A percentile compares a stretch with the other conserved stretches of the same genome.
Evolutionary conservation across 30 jellyfish, hydroid and myxozoan genomes (phyloP).

Genomic region (Aurelia aurita): DNA sequence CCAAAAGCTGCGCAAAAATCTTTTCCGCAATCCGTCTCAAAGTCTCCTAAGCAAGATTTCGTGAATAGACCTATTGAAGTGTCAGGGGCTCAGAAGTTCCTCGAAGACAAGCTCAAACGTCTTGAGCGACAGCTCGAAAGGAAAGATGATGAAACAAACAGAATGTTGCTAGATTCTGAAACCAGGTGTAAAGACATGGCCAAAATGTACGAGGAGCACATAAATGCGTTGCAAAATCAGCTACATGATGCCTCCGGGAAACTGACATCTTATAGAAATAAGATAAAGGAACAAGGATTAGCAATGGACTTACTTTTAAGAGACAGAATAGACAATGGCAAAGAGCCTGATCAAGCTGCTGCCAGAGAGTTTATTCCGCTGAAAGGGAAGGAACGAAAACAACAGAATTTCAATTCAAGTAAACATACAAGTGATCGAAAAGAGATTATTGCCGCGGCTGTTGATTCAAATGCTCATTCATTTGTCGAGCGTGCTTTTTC

Average conservation of each 20-base stretch:
- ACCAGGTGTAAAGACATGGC: constrained; percentile 65
- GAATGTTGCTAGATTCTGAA: constrained; percentile 59
- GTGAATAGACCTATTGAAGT: not conserved
- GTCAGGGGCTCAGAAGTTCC: constrained; percentile 23
- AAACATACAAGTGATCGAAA: not conserved
- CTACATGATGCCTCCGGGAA: not conserved
- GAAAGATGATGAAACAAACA: constrained; percentile 55
- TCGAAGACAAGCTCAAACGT: constrained; percentile 56
- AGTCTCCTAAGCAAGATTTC: not conserved
- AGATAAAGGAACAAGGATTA: not conserved
- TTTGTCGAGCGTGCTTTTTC: not conserved
- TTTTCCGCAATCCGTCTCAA: not conserved
- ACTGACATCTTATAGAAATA: not conserved
- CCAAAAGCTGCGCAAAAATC: not conserved
- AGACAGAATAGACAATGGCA: not conserved
- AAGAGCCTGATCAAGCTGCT: not conserved
- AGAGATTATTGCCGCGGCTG: not conserved
- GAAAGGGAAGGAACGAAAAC: not conserved
- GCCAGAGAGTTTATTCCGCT: not conserved
- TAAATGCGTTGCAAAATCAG: constrained; percentile 41
- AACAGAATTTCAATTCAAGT: not conserved
- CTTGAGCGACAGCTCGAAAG: constrained; percentile 78
- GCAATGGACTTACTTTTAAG: not conserved
- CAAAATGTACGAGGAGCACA: constrained; percentile 61
- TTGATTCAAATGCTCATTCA: not conserved